These are phyloP conservation scores for Lepilemur ruficaudatus DNA, from an alignment of 2,797 vertebrate genomes.

Conservation along the genomic window DNA sequence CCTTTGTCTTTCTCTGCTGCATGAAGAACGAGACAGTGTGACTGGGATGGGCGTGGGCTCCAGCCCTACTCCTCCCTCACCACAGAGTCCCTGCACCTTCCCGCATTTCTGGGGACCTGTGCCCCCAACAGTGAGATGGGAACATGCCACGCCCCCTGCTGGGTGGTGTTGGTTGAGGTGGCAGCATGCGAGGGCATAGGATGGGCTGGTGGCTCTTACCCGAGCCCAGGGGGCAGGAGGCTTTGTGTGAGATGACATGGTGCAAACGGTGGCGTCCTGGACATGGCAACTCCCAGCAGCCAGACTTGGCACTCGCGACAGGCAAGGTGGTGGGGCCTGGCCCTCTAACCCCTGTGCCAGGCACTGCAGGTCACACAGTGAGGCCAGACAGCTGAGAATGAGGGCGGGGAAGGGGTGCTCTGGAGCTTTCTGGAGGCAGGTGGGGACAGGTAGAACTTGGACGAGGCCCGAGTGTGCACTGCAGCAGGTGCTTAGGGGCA, in stretches of 20 bases:
- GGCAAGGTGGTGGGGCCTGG: not conserved
- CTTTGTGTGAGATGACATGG: fast-evolving
- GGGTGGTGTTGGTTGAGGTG: not conserved
- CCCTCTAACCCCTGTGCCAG: not conserved
- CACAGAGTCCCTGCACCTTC: no score
- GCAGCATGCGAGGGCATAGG: fast-evolving
- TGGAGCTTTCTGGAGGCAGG: not conserved
- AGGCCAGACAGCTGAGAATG: not conserved
- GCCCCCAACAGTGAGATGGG: fast-evolving
- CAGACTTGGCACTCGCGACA: not conserved
- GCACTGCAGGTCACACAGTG: not conserved
- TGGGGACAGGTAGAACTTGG: not conserved
- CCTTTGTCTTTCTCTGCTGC: not conserved
- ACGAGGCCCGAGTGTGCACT: not conserved
- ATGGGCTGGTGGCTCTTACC: fast-evolving
- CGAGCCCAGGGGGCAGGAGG: not conserved
- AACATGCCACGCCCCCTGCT: not conserved
- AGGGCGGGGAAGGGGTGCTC: not conserved
- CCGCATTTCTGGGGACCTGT: not conserved
- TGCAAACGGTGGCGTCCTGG: not conserved
- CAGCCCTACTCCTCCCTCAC: not conserved
- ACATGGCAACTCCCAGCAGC: not conserved
- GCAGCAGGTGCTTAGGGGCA: not conserved
- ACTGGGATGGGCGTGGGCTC: not conserved
- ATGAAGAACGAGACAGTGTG: not conserved